Percentiles rank a stretch among this genome's conserved stretches.
Conservation (phyloP, 1,140 invertebrate genomes). For the Leptopilina boulardi region DNA sequence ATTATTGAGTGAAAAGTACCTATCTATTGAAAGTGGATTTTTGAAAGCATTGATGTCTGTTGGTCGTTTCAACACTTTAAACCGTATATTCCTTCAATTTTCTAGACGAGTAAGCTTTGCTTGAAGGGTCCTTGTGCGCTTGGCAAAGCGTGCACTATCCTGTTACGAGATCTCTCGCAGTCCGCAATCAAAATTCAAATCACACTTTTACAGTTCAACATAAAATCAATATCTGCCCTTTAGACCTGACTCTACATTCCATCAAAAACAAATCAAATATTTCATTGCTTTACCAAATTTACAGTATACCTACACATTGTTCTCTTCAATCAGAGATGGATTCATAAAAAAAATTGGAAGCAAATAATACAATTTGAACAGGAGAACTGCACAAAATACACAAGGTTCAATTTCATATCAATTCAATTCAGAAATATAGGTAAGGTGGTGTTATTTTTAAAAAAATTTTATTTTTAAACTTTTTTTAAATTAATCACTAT, state of each 20-base stretch:
- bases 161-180: constrained; percentile 75
- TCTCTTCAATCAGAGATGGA: not conserved
- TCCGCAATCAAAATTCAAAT: constrained; percentile 77
- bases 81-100: constrained; percentile 55
- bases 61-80: constrained; percentile 24
- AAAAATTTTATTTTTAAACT: too few species aligned
- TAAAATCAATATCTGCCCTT: constrained; percentile 75
- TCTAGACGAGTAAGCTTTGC: constrained; percentile 73
- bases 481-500: too few species aligned
- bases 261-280: constrained; percentile 66
- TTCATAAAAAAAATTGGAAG: not conserved
- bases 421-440: too few species aligned
- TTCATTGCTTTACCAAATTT: not conserved
- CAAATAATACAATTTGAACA: not conserved
- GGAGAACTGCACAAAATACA: too few species aligned
- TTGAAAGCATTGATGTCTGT: constrained; percentile 9
- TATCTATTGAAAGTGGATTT: constrained; percentile 23
- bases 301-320: constrained; percentile 26
- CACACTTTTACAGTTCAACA: constrained; percentile 74
- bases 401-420: too few species aligned
- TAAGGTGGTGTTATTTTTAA: too few species aligned
- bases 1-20: not conserved
- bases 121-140: constrained; percentile 72
- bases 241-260: constrained; percentile 63
- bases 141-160: constrained; percentile 77